Evolutionary conservation across 30 jellyfish, hydroid and myxozoan genomes (phyloP).

Genomic region (Pelagia noctiluca): DNA sequence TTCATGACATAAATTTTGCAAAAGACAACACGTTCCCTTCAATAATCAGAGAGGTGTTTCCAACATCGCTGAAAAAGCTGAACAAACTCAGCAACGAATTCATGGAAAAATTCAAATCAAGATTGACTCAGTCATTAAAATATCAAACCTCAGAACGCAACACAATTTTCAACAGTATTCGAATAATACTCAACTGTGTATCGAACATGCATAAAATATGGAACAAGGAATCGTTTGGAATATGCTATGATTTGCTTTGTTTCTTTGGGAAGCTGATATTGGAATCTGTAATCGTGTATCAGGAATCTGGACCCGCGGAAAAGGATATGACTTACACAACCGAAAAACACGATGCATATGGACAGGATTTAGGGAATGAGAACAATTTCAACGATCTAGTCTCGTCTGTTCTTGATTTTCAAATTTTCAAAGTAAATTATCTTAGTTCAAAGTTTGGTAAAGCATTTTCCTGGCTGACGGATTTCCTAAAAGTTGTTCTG

Average conservation of each 20-base stretch:
- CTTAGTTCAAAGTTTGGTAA: background rate
- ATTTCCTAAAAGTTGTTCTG: background rate
- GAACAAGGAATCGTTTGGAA: background rate
- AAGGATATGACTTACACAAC: too few species aligned
- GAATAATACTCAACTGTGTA: background rate
- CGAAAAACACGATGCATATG: too few species aligned
- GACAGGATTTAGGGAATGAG: too few species aligned
- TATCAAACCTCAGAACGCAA: background rate
- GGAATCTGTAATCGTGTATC: too few species aligned
- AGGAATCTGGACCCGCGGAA: too few species aligned
- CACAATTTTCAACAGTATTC: background rate
- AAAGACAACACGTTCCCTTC: conserved; percentile 5
- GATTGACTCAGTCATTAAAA: background rate
- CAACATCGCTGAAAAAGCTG: background rate
- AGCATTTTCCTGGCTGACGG: background rate
- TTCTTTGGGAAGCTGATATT: background rate
- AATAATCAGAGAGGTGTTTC: background rate
- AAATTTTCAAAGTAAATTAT: background rate
- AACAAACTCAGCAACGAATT: background rate
- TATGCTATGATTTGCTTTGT: background rate
- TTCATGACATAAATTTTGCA: too few species aligned
- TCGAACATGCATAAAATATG: background rate
- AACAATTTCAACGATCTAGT: background rate
- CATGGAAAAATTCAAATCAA: background rate
- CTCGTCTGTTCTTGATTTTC: background rate